Percentiles rank a stretch among this genome's conserved stretches.
These are phyloP conservation scores for Upupa epops DNA, from an alignment of 2,113 vertebrate species.

Conservation along the genomic window DNA sequence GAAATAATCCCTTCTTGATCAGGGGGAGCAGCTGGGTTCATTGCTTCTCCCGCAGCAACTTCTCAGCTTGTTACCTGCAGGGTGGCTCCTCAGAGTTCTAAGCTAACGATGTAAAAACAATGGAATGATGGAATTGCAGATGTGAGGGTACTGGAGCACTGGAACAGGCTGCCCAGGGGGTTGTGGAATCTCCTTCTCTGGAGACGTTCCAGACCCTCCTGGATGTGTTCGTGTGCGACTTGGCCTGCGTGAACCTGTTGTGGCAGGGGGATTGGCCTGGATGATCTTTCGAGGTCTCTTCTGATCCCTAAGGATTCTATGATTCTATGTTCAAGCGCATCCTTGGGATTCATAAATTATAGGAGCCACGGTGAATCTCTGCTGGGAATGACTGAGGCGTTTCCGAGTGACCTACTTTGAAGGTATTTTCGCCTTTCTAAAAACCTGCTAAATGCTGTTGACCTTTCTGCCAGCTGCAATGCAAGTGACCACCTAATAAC, in stretches of 20 bases:
- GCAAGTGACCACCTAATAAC: background rate
- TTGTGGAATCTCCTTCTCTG: too few relatives aligned
- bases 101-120: background rate
- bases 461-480: background rate
- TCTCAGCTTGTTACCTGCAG: background rate
- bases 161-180: too few relatives aligned
- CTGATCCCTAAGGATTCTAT: too few relatives aligned
- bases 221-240: too few relatives aligned
- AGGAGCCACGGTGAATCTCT: background rate
- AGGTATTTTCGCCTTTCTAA: background rate
- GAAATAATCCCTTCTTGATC: constrained; percentile 35
- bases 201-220: too few relatives aligned
- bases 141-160: too few relatives aligned
- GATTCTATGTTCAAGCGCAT: constrained; percentile 37
- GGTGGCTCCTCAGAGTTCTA: background rate
- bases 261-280: too few relatives aligned
- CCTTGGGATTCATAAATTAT: constrained; percentile 4
- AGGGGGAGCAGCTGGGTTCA: constrained; percentile 15
- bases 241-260: too few relatives aligned
- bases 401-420: background rate
- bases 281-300: too few relatives aligned
- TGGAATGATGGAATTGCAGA: background rate
- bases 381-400: background rate
- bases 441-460: constrained; percentile 17
- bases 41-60: background rate